Base-by-base conservation (phyloP, 2,797 vertebrate species). In the Sebastiscus tertius region DNA sequence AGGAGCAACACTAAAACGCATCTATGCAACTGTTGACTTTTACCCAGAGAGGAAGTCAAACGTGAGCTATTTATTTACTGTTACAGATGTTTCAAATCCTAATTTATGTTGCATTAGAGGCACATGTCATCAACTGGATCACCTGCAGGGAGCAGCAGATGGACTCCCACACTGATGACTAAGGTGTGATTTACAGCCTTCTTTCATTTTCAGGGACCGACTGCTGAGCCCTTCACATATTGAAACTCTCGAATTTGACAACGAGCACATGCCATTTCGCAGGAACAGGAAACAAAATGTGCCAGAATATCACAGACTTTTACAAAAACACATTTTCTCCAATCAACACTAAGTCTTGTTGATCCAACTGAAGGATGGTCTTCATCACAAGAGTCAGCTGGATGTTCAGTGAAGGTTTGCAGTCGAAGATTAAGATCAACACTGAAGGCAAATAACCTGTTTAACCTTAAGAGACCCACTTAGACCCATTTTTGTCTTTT, bases 111-210 rank as follows among this genome's bases (percentile, higher is more conserved):
- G 36, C 36, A 39, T 39, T 39, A 39, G 36, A 39, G 36, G 12
- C 36, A 39, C 12, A 39, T 13, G 36, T 39, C 36, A 39, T 39
- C 36, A 39, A 39, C 36, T 39, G 36, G 36, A 39, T 87, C 65
- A 24, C 59, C 63, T 74, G n/a, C 69, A 87, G 78, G 67, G 7
- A 18, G 72, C 77, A 81, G 62, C 69, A 78, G 75, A 75, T 20
- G 36, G 66, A 70, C 67, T 62, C 69, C 8, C n/a, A 5, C 42
- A 14, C 66, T 58, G 11, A 56, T 52, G 60, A 63, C 13, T 39
- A 39, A 39, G 36, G 62, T 65, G 24, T 66, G 42, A 67, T 31
- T 62, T 39, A 63, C n/a, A 24, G 1, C 10, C 33, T 0, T 52
- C 26, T 52, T 54, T 52, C 2, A 33, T 33, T 27, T 27, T 27